Conservation (phyloP, 2,113 vertebrate species). For the Edolisoma coerulescens region DNA sequence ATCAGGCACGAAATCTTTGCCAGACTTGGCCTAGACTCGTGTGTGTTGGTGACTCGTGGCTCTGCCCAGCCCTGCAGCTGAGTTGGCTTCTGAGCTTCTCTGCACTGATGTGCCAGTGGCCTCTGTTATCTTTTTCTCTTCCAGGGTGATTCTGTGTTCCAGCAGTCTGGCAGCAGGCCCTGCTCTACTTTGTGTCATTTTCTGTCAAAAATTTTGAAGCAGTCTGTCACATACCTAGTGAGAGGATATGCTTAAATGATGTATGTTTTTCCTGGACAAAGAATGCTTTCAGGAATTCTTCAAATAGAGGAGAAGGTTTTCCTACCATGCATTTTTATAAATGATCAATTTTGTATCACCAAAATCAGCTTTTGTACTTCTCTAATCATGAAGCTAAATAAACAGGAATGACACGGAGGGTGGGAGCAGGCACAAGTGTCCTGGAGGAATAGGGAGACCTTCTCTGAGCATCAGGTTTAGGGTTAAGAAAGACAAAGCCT, state of each 20-base stretch:
- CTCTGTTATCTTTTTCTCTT: not conserved
- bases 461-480: not conserved
- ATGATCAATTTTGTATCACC: not conserved
- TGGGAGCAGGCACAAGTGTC: not conserved
- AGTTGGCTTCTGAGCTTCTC: not conserved
- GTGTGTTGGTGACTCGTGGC: accelerated
- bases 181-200: not conserved
- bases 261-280: not conserved
- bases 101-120: not conserved
- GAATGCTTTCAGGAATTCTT: not conserved
- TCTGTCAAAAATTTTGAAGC: not conserved
- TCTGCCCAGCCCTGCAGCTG: not conserved
- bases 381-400: not conserved
- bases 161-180: not conserved
- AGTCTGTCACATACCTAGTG: not conserved
- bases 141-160: not conserved
- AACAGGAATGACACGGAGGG: not conserved
- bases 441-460: not conserved
- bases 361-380: not conserved
- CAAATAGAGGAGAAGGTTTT: not conserved
- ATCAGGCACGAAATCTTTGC: slow-evolving; percentile 19
- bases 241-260: not conserved
- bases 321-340: not conserved
- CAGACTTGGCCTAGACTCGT: not conserved
- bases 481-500: not conserved